Conservation (phyloP, 2,113 vertebrate genomes). For the Aspiorhynchus laticeps region DNA sequence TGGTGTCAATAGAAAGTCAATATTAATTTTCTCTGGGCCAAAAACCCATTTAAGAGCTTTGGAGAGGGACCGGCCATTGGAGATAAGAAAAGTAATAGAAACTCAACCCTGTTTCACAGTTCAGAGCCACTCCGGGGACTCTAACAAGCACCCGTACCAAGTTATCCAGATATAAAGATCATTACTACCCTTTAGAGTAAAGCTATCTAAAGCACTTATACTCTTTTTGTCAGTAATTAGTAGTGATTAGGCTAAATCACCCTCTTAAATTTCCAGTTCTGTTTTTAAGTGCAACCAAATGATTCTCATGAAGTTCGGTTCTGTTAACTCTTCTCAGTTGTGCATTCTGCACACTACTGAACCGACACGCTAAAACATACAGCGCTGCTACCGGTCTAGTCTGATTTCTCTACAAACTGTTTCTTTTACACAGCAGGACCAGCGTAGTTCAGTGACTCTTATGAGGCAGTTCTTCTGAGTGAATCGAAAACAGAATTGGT, state of each 20-base stretch:
- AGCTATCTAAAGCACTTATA: background rate
- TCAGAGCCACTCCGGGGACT: background rate
- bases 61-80: background rate
- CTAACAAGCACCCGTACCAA: background rate
- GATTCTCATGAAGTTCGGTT: background rate
- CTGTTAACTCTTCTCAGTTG: background rate
- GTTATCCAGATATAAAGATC: conserved; percentile 13
- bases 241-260: conserved; percentile 7
- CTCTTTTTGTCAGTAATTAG: background rate
- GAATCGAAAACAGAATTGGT: background rate
- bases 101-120: conserved; percentile 29
- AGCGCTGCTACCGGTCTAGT: background rate
- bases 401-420: background rate
- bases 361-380: background rate
- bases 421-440: background rate
- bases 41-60: conserved; percentile 15
- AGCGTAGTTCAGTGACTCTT: background rate
- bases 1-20: conserved; percentile 45
- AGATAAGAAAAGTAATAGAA: conserved; percentile 39
- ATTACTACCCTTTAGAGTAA: conserved; percentile 2
- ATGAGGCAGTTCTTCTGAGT: background rate
- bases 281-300: background rate
- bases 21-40: conserved; percentile 49
- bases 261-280: background rate
- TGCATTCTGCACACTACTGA: background rate